A percentile compares a stretch with the other conserved stretches of the same genome.
Evolutionary conservation across 2,888 invertebrate genomes (phyloP).

Genomic region (Lithosia quadra): DNA sequence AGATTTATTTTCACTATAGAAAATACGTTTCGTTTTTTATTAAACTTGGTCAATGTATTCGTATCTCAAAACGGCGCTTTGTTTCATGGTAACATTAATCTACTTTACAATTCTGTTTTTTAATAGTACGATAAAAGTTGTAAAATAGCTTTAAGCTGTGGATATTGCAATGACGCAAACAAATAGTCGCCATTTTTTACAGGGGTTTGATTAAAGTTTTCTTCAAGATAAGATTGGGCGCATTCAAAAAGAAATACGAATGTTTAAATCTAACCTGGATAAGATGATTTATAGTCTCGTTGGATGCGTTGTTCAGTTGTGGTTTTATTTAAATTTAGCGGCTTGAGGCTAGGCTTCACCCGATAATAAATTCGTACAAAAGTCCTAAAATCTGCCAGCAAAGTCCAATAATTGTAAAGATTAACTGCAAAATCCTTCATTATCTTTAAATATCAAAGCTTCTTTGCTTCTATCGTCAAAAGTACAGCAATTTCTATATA

Average conservation of each 20-base stretch:
- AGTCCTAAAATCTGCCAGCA: no score
- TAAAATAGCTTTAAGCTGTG: constrained; percentile 34
- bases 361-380: neutral
- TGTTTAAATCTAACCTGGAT: neutral
- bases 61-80: neutral
- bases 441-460: no score
- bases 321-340: neutral
- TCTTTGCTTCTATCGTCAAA: no score
- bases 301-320: neutral
- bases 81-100: neutral
- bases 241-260: neutral
- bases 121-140: constrained; percentile 16
- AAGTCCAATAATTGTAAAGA: neutral
- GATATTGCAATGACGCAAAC: constrained; percentile 30
- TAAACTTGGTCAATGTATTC: neutral
- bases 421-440: no score
- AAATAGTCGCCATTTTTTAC: constrained; percentile 38
- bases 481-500: no score
- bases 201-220: constrained; percentile 49
- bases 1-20: neutral
- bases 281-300: neutral
- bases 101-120: constrained; percentile 2
- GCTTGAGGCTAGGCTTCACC: neutral
- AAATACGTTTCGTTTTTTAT: neutral
- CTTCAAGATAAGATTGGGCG: constrained; percentile 27